Conservation (phyloP, 2,888 invertebrate species). For the Cyrtodaria siliqua region DNA sequence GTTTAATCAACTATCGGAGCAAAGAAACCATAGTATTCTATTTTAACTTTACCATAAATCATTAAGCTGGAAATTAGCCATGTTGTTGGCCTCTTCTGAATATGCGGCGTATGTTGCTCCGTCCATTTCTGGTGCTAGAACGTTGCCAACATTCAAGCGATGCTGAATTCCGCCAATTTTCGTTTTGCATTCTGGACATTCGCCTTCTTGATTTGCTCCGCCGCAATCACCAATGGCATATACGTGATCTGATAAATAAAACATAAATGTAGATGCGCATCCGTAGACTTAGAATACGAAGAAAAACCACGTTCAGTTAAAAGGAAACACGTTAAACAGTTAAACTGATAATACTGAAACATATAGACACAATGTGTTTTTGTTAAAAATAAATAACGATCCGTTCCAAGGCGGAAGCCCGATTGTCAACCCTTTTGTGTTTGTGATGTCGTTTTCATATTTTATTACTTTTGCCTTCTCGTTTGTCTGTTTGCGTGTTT, state of each 20-base stretch:
- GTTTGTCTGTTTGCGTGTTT: too few relatives aligned
- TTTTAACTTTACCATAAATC: too few relatives aligned
- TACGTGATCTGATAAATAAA: slow-evolving; percentile 87
- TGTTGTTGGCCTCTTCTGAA: slow-evolving; percentile 47
- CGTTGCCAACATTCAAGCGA: slow-evolving; percentile 86
- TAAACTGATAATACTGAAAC: background rate
- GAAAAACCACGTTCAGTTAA: too few relatives aligned
- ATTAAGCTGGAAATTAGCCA: background rate
- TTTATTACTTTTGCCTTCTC: too few relatives aligned
- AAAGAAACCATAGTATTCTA: too few relatives aligned
- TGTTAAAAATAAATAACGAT: too few relatives aligned
- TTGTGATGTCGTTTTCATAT: too few relatives aligned
- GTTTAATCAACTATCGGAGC: too few relatives aligned
- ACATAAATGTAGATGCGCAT: slow-evolving; percentile 86
- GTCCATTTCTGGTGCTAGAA: slow-evolving; percentile 85
- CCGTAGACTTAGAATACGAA: slow-evolving; percentile 78
- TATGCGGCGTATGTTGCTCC: slow-evolving; percentile 74
- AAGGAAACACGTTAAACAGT: too few relatives aligned
- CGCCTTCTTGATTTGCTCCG: slow-evolving; percentile 88
- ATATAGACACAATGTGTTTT: too few relatives aligned
- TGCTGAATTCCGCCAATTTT: slow-evolving; percentile 88
- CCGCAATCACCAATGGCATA: slow-evolving; percentile 90
- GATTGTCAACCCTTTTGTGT: too few relatives aligned
- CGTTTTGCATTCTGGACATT: slow-evolving; percentile 88
- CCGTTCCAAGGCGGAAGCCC: too few relatives aligned